Evolutionary conservation across 1,140 invertebrate species (phyloP).

Genomic region (Oscheius sp.): DNA sequence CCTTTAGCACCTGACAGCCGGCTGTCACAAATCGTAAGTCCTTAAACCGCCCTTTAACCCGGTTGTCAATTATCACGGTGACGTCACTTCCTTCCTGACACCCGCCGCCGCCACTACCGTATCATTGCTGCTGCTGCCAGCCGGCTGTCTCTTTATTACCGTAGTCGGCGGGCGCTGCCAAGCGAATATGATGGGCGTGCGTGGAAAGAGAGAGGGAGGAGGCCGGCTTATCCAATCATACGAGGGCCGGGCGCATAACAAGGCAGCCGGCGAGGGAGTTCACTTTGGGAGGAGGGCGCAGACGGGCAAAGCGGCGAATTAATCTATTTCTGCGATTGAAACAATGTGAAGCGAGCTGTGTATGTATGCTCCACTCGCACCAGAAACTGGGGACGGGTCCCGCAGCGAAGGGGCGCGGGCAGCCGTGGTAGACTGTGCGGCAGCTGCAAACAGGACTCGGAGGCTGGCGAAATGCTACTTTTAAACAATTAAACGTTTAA

Average conservation of each 20-base stretch:
- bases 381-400: background rate
- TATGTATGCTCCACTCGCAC: too few species aligned
- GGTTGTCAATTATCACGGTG: too few species aligned
- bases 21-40: too few species aligned
- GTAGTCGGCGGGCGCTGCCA: background rate
- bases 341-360: background rate
- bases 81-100: background rate
- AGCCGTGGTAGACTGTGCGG: background rate
- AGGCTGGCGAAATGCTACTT: background rate
- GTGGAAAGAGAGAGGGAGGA: too few species aligned
- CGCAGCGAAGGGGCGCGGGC: background rate
- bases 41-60: too few species aligned
- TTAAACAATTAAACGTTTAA: background rate
- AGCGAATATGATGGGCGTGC: slow-evolving; percentile 6
- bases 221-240: slow-evolving; percentile 6
- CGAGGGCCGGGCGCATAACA: background rate
- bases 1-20: too few species aligned
- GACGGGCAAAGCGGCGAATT: background rate
- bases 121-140: background rate
- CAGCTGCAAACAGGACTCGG: background rate
- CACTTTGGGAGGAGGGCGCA: background rate
- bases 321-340: slow-evolving; percentile 8
- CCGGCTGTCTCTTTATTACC: background rate
- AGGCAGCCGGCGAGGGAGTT: background rate
- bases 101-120: background rate